phyloP scores from a whole-genome alignment of 2,113 vertebrate genomes.

The Tamias sibiricus region DNA sequence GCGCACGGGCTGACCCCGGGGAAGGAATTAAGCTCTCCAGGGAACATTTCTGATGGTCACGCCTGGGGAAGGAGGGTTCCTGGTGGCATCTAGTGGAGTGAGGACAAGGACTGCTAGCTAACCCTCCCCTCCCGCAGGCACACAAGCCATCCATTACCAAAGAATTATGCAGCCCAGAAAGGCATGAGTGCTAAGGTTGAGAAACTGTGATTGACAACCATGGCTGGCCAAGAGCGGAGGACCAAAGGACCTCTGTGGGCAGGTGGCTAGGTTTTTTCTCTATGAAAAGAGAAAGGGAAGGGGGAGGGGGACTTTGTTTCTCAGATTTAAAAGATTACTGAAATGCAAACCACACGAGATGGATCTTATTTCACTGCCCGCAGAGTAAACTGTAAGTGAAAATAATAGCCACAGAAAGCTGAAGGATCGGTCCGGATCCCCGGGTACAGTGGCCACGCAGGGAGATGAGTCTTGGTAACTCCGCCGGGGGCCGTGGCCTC shows the following conservation, averaged over 20 bases:
- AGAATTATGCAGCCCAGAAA: no score
- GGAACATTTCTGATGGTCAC: no score
- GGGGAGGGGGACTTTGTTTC: background rate
- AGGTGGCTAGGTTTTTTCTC: background rate
- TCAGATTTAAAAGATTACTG: background rate
- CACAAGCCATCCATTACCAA: no score
- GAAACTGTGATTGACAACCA: no score
- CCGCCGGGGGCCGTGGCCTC: accelerated
- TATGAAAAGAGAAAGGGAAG: background rate
- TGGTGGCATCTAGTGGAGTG: background rate
- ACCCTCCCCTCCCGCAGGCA: no score
- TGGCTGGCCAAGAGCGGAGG: accelerated
- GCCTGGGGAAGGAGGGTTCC: background rate
- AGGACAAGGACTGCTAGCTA: accelerated
- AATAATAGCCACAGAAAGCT: background rate
- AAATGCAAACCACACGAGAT: background rate
- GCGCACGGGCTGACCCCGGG: no score
- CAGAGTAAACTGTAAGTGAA: no score
- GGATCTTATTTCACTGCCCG: background rate
- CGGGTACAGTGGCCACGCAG: no score
- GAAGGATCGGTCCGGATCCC: no score
- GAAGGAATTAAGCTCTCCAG: no score
- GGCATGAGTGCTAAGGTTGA: background rate
- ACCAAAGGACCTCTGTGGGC: background rate
- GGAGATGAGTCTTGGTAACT: accelerated